Evolutionary conservation across 2,113 vertebrate species (phyloP), one percentile per base, ranked within the genome.

Genomic region (Limnothrissa miodon): DNA sequence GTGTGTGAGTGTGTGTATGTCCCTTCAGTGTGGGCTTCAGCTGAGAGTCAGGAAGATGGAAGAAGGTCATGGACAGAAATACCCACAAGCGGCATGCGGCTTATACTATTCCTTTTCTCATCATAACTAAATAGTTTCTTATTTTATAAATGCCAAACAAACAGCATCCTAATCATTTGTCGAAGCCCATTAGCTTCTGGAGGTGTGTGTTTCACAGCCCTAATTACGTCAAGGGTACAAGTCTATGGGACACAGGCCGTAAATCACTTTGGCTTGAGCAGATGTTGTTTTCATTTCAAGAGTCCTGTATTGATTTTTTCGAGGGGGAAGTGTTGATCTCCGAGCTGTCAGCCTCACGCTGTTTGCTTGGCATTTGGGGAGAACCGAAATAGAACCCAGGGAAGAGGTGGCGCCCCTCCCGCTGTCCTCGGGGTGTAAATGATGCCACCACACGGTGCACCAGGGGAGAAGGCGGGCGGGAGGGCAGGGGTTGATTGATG

Each of bases 191-290:
- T 9, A 25, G n/a, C 23, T 62, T 25, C 4, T 29, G 1, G 11
- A 74, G 29, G 10, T 33, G 5, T 74, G 36, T 39, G 29, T 74
- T 36, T 74, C 36, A 29, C 5, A 10, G 13, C 10, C 66, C 66
- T 13, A 36, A 74, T 74, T 74, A 74, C 36, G 66, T 74, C 66
- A 74, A 36, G 11, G 33, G 0, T 15, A 33, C 62, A 10, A 13
- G 13, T 33, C 13, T 19, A 36, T 36, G 62, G 33, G 66, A 74
- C 15, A 39, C 5, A 74, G 11, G 33, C 66, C 25, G 66, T 74
- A 74, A 74, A 74, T 74, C 66, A 74, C 33, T 74, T 74, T 70
- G 66, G 66, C 66, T 74, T 74, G 66, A 36, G 66, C 66, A 74
- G 66, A 74, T 74, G 66, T 74, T 74, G 66, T 74, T 74, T 74